phyloP scores from a whole-genome alignment of 1,140 invertebrate species.

The Varroa destructor region DNA sequence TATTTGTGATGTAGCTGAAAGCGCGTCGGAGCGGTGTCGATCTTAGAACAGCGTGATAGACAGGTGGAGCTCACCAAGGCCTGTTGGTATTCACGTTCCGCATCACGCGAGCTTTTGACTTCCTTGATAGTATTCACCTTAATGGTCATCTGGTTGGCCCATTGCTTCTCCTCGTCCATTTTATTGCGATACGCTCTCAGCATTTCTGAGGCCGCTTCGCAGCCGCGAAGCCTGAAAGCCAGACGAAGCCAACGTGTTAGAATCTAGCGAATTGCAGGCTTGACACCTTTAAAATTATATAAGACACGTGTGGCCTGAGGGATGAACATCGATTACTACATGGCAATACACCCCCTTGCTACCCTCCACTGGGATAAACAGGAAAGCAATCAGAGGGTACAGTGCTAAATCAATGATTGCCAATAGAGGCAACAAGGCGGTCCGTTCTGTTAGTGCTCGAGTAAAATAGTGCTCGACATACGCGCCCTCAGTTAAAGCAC shows the following conservation, averaged over 20 bases:
- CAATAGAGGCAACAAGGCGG: no score
- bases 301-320: constrained; percentile 2
- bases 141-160: constrained; percentile 63
- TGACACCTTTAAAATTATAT: constrained; percentile 28
- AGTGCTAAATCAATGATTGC: no score
- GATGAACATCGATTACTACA: no score
- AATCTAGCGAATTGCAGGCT: constrained; percentile 24
- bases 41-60: constrained; percentile 26
- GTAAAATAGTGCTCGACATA: no score
- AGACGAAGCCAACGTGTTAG: neutral
- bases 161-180: constrained; percentile 68
- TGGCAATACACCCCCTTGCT: no score
- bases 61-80: constrained; percentile 24
- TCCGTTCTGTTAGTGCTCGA: no score
- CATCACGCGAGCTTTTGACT: constrained; percentile 29
- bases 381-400: no score
- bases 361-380: no score
- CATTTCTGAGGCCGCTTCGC: constrained; percentile 67
- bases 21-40: neutral
- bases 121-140: constrained; percentile 49
- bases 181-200: constrained; percentile 72
- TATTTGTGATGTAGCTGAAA: no score
- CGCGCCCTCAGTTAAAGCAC: no score
- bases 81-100: constrained; percentile 20
- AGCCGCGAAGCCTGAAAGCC: constrained; percentile 56